These are phyloP conservation scores for Exaiptasia diaphana DNA, from an alignment of 64 coral and sea anemone genomes.

Conservation along the genomic window DNA sequence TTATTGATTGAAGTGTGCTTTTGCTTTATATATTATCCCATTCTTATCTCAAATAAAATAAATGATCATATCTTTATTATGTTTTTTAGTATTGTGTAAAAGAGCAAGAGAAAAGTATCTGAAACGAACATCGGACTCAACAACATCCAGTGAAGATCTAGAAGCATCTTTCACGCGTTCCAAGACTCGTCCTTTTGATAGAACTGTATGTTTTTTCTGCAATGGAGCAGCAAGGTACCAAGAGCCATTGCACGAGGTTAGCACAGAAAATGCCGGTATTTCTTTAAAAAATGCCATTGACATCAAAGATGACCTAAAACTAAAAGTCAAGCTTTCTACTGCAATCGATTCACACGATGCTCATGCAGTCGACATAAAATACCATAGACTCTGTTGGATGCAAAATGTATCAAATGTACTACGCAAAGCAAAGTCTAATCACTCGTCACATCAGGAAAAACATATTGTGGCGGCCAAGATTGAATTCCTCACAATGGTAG, in stretches of 20 bases:
- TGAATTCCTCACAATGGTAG: constrained; percentile 47
- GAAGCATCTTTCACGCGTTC: constrained; percentile 44
- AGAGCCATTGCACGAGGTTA: constrained; percentile 32
- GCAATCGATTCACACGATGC: constrained; percentile 48
- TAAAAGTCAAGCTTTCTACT: constrained; percentile 47
- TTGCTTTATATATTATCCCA: background rate
- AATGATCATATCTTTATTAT: background rate
- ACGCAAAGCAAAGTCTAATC: background rate
- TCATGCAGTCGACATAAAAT: constrained; percentile 52
- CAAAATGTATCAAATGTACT: constrained; percentile 60
- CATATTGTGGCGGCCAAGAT: constrained; percentile 29
- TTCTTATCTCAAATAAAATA: background rate
- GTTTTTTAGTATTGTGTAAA: background rate
- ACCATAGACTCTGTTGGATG: constrained; percentile 48
- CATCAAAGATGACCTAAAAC: constrained; percentile 15
- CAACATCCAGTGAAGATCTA: background rate
- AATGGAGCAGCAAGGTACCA: background rate
- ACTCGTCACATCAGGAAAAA: background rate
- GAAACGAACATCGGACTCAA: background rate
- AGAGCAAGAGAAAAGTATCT: constrained; percentile 34
- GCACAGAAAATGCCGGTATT: constrained; percentile 46
- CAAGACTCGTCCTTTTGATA: constrained; percentile 42
- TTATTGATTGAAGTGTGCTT: background rate
- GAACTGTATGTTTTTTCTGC: constrained; percentile 52
- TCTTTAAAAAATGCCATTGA: constrained; percentile 31